A percentile compares a stretch with the other conserved stretches of the same genome.
These are phyloP conservation scores for Sibirionetta formosa DNA, from an alignment of 2,797 vertebrate genomes.

Conservation along the genomic window DNA sequence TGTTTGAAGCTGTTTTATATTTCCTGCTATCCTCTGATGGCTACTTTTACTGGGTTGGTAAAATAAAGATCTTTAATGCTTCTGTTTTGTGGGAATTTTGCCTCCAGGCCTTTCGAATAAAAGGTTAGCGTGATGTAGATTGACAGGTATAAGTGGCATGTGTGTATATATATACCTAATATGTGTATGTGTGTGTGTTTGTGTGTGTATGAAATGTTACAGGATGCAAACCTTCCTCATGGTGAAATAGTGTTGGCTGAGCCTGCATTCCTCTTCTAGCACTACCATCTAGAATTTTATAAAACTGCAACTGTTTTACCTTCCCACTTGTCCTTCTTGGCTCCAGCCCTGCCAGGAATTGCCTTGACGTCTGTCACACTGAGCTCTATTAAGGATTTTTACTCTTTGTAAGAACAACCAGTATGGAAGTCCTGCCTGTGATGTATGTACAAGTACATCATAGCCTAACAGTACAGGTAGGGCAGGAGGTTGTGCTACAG, in stretches of 20 bases:
- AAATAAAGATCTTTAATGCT: not conserved
- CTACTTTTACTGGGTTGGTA: not conserved
- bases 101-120: not conserved
- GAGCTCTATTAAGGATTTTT: not conserved
- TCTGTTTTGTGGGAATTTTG: not conserved
- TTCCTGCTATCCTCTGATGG: not conserved
- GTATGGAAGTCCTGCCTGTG: not conserved
- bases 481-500: not conserved
- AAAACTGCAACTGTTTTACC: not conserved
- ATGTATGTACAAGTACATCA: not conserved
- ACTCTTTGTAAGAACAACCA: not conserved
- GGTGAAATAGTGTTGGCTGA: not conserved
- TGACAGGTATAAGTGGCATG: not conserved
- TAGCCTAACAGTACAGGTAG: not conserved
- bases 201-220: not conserved
- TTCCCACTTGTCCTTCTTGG: rapidly evolving
- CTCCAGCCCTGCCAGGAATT: not conserved
- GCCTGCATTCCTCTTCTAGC: not conserved
- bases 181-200: not conserved
- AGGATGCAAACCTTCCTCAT: not conserved
- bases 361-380: not conserved
- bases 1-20: not conserved
- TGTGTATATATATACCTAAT: not conserved
- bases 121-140: not conserved
- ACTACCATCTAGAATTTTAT: not conserved